Percentiles rank a stretch among this genome's conserved stretches.
Evolutionary conservation across 2,797 vertebrate genomes (phyloP).

Genomic region (Meda fulgida): DNA sequence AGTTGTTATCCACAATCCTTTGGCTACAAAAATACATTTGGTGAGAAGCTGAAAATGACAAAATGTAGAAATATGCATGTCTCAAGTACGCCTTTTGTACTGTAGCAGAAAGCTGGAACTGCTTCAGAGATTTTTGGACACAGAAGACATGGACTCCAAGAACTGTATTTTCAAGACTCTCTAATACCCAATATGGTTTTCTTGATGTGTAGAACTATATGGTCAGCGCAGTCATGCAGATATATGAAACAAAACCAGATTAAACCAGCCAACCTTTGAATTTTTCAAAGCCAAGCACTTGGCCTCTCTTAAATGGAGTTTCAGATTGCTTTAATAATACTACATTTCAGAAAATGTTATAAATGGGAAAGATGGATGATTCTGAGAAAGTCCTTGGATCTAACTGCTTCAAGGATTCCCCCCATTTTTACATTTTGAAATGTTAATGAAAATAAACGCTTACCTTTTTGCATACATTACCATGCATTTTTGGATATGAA

Average conservation of each 20-base stretch:
- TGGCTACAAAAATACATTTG: constrained; percentile 10
- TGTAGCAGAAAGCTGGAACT: constrained; percentile 19
- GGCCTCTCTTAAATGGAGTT: constrained; percentile 15
- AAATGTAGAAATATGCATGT: constrained; percentile 13
- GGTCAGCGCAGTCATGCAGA: neutral
- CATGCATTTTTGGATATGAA: neutral
- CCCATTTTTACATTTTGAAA: constrained; percentile 33
- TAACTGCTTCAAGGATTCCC: constrained; percentile 30
- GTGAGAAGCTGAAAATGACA: neutral
- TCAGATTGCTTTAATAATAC: constrained; percentile 14
- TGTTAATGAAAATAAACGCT: constrained; percentile 30
- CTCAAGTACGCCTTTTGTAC: neutral
- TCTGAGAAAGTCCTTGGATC: constrained; percentile 4
- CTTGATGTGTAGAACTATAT: constrained; percentile 17
- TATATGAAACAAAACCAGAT: constrained; percentile 31
- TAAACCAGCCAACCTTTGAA: constrained; percentile 24
- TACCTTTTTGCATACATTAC: constrained; percentile 9
- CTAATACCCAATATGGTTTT: constrained; percentile 10
- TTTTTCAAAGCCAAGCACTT: constrained; percentile 14
- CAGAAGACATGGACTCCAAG: constrained; percentile 4
- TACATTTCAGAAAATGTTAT: neutral
- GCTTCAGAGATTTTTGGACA: constrained; percentile 37
- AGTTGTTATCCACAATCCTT: neutral
- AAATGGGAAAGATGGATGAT: constrained; percentile 28
- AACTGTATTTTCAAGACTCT: constrained; percentile 4